Evolutionary conservation across 2,888 invertebrate species (phyloP).

Genomic region (Alloplasta piceator): DNA sequence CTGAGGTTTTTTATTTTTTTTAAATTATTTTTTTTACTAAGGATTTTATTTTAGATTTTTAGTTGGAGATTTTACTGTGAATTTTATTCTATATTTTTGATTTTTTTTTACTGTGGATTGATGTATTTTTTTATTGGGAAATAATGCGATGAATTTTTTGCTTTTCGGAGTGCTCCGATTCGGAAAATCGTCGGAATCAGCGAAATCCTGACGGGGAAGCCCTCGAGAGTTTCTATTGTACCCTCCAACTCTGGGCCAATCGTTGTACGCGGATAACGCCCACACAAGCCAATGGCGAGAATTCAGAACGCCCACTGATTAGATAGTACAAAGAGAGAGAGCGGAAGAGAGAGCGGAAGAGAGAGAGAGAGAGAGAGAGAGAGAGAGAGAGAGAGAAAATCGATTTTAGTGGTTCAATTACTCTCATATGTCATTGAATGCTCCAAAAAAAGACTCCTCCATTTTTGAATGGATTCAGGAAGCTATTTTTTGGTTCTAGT

Average conservation of each 20-base stretch:
- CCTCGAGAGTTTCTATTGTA: constrained; percentile 54
- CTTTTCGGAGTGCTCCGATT: constrained; percentile 43
- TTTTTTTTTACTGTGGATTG: not conserved
- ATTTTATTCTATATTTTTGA: too few species aligned
- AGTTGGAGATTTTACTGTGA: too few species aligned
- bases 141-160: constrained; percentile 6
- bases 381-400: constrained; percentile 29
- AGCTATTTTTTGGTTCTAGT: too few species aligned
- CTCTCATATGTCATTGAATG: not conserved
- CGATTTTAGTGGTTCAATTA: constrained; percentile 32
- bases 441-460: not conserved
- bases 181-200: constrained; percentile 40
- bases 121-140: not conserved
- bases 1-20: not conserved
- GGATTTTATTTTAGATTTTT: too few species aligned
- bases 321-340: constrained; percentile 69
- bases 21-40: not conserved
- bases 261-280: constrained; percentile 75
- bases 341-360: too few species aligned
- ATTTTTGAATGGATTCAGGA: not conserved
- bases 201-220: constrained; percentile 12
- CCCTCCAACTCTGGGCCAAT: constrained; percentile 59
- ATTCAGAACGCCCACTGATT: constrained; percentile 81
- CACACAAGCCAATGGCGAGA: constrained; percentile 79
- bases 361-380: constrained; percentile 26